Evolutionary conservation across 2,888 invertebrate genomes (phyloP).

Genomic region (Drosophila infuscata): DNA sequence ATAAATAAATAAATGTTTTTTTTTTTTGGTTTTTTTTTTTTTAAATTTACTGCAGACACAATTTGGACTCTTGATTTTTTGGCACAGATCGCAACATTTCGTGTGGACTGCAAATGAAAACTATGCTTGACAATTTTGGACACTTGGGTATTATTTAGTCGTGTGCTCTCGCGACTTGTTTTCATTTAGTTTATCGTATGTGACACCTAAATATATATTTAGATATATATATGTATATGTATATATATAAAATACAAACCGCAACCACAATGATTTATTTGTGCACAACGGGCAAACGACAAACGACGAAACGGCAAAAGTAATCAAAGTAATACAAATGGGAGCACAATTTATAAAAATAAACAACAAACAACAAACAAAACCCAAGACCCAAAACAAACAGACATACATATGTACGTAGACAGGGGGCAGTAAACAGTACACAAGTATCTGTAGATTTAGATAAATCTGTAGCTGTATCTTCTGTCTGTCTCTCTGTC

Average conservation of each 20-base stretch:
- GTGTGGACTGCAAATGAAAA: not conserved
- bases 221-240: not conserved
- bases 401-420: not conserved
- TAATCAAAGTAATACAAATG: slow-evolving; percentile 80
- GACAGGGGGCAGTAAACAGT: slow-evolving; percentile 18
- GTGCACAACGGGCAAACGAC: slow-evolving; percentile 44
- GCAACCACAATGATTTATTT: slow-evolving; percentile 71
- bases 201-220: slow-evolving; percentile 9
- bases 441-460: slow-evolving; percentile 9
- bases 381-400: not conserved
- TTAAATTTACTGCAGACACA: not conserved
- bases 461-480: not conserved
- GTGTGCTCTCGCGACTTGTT: slow-evolving; percentile 4
- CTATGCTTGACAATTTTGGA: not conserved
- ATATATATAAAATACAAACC: slow-evolving; percentile 40
- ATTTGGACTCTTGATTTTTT: not conserved
- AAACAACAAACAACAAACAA: slow-evolving; percentile 54
- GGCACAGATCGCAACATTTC: not conserved
- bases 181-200: slow-evolving; percentile 3
- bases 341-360: slow-evolving; percentile 70
- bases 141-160: slow-evolving; percentile 14
- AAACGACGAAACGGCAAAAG: slow-evolving; percentile 46
- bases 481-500: not conserved
- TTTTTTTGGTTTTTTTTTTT: not conserved
- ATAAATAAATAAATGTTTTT: not conserved